phyloP scores from a whole-genome alignment of 2,113 vertebrate genomes.

The Heloderma charlesbogerti region DNA sequence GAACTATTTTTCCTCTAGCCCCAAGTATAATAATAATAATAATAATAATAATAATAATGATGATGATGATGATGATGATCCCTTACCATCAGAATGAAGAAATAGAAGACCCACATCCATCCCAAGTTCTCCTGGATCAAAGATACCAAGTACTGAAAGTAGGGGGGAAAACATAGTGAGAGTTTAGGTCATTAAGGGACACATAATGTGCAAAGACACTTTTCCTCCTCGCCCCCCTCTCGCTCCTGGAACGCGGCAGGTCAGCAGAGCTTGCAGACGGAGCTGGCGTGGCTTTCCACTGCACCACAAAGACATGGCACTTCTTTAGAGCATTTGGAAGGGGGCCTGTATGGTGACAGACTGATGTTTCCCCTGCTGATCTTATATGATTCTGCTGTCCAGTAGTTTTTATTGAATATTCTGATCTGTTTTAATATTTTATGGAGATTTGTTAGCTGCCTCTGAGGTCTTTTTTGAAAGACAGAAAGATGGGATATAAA shows the following conservation, averaged over 20 bases:
- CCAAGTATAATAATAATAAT: background rate
- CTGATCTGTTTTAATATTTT: no score
- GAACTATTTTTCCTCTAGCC: background rate
- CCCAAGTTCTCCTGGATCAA: constrained; percentile 89
- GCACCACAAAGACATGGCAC: background rate
- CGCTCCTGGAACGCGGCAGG: background rate
- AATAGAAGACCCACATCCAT: constrained; percentile 97
- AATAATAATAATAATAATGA: no score
- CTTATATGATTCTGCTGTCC: background rate
- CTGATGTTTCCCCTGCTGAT: background rate
- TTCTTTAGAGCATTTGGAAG: background rate
- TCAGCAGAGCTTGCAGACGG: no score
- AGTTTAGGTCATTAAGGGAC: constrained; percentile 20
- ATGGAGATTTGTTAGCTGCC: no score
- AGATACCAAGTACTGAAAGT: constrained; percentile 90
- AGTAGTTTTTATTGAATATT: background rate
- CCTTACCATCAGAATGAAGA: constrained; percentile 96
- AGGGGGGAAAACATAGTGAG: constrained; percentile 21
- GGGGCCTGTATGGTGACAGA: background rate
- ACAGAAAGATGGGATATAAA: no score
- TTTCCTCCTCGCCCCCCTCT: background rate
- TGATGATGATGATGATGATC: no score
- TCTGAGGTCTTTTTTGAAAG: no score
- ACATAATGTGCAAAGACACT: background rate
- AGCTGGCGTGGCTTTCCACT: background rate